Evolutionary conservation across 2,797 vertebrate genomes (phyloP), one percentile per base, ranked within the genome.

Genomic region (Thunnus albacares): DNA sequence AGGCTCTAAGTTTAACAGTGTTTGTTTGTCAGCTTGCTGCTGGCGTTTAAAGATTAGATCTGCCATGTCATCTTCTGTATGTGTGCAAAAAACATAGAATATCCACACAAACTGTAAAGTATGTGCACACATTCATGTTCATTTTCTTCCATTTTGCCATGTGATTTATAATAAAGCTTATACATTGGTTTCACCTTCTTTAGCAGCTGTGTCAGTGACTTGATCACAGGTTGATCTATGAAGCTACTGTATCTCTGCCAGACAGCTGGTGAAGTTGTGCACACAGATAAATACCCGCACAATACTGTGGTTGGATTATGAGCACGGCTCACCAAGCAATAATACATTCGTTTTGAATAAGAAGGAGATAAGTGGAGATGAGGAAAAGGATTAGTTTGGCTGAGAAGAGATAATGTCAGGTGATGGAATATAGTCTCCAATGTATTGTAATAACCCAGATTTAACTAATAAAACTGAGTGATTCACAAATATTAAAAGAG

Each of bases 331-430:
- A 78, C 69, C 1, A 6, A 26, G 60, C 17, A 78, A 35, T 28
- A 73, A 45, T 24, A 74, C 70, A 71, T 84, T 82, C 61, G 71
- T 79, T 81, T 75, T 80, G 65, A 79, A 69, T 77, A 35, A 72
- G 26, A 9, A 71, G 38, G 57, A 65, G 74, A 57, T 68, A 61
- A 76, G 4, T 38, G 43, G 28, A 6, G 45, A 75, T 60, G 33
- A 77, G 64, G 58, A 13, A 51, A 22, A 22, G 58, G 41, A 76
- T 69, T n/a, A 61, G 41, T 18, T 35, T 33, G 69, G 58, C 51
- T 71, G 28, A 18, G 17, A 63, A 15, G n/a, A 70, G 22, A 60
- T 28, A 28, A 64, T 60, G 43, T 38, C 18, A 35, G 30, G 62
- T 58, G 63, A 77, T 72, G 75, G 59, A 38, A 85, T 38, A 28